Evolutionary conservation across 2,888 invertebrate genomes (phyloP), one percentile per base, ranked within the genome.

Genomic region (Cheilosia soror): DNA sequence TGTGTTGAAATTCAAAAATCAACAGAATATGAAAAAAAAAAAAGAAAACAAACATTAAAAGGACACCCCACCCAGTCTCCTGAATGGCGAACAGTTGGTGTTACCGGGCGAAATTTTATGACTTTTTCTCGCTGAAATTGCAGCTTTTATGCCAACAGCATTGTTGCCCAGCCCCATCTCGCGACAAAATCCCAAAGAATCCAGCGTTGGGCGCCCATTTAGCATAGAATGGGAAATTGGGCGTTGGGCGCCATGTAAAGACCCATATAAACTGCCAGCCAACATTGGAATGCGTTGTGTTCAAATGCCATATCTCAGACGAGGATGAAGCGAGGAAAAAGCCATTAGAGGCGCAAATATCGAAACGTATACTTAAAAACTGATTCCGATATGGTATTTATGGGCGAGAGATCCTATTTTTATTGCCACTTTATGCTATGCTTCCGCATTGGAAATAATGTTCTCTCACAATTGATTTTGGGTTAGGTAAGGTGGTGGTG

Each of bases 361-460:
- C 76, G 80, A 80, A 80, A 80, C 76, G 80, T 76, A 37, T 37
- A 80, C 80, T 85, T 85, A 85, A 80, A 85, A 85, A 76, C 71
- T 85, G 85, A 85, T 85, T 85, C 62, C 75, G 85, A 80, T 80
- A 80, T 62, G 65, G 62, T 80, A 85, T 85, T 85, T 85, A 85
- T 85, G 85, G 80, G 51, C 71, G 31, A 80, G 55, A 80, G 80
- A 80, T 80, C 85, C 76, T 49, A 62, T 79, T 81, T 85, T 85
- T 85, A 85, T 85, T 85, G 85, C 80, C 76, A 85, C 80, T 85
- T 85, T 80, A 85, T 76, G 85, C 33, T 80, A 72, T 68, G 76
- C 80, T 71, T 76, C 71, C 80, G 76, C 85, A 80, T 80, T 68
- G 63, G 75, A 79, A 75, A 76, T 85, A 85, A 80, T 72, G 76